Percentiles rank a stretch among this genome's conserved stretches.
Conservation (phyloP, 2,113 vertebrate species). For the Hemiscyllium ocellatum region DNA sequence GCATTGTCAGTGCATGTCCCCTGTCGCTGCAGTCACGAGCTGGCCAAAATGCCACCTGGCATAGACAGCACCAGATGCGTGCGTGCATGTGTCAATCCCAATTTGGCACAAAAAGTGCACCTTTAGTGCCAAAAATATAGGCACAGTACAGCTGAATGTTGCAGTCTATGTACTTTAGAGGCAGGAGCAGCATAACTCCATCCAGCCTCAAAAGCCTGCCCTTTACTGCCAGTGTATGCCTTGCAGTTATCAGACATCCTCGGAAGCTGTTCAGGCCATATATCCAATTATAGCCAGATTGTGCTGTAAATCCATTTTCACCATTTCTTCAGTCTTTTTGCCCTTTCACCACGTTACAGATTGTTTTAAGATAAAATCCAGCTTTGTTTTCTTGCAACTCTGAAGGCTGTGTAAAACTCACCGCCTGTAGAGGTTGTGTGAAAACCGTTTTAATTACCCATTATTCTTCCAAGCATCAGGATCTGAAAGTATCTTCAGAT, state of each 20-base stretch:
- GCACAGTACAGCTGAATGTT: neutral
- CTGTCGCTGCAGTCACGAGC: neutral
- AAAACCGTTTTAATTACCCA: neutral
- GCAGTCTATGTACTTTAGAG: neutral
- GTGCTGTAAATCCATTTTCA: neutral
- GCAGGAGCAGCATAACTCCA: neutral
- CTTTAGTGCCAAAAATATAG: neutral
- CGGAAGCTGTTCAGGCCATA: neutral
- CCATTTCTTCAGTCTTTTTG: neutral
- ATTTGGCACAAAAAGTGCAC: neutral
- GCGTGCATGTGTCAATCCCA: neutral
- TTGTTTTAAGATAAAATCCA: neutral
- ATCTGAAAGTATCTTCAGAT: neutral
- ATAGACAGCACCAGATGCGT: neutral
- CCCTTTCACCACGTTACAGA: neutral
- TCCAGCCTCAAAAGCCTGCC: neutral
- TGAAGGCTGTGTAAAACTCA: neutral
- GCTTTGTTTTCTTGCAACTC: neutral
- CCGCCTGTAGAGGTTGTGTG: neutral
- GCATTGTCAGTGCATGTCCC: neutral
- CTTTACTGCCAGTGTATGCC: neutral
- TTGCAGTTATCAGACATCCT: neutral
- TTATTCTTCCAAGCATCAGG: neutral
- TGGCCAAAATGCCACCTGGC: neutral
- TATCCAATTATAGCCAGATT: neutral